A percentile compares a stretch with the other conserved stretches of the same genome.
These are phyloP conservation scores for Agriopis leucophaearia DNA, from an alignment of 2,888 invertebrate genomes.

Conservation along the genomic window DNA sequence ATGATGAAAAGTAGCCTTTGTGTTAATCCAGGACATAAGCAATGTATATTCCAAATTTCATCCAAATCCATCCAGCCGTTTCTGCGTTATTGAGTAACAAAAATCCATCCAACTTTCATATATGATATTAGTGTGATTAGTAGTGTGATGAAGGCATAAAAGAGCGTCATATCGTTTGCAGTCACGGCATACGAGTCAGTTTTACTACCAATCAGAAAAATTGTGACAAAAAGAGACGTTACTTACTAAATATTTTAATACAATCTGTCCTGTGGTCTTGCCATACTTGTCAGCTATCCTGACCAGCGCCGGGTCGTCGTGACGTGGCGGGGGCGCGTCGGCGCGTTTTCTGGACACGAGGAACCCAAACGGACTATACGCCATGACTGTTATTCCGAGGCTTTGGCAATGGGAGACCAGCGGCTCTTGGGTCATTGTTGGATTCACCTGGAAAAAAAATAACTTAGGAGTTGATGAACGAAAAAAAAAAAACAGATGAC, in stretches of 20 bases:
- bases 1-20: too few species aligned
- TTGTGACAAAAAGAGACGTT: background rate
- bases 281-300: slow-evolving; percentile 87
- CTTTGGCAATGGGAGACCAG: slow-evolving; percentile 89
- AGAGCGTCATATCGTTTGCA: too few species aligned
- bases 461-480: background rate
- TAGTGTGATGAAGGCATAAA: too few species aligned
- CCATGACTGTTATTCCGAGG: slow-evolving; percentile 88
- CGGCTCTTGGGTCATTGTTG: slow-evolving; percentile 90
- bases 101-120: too few species aligned
- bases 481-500: background rate
- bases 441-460: slow-evolving; percentile 82
- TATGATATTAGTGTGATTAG: too few species aligned
- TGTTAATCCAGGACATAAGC: too few species aligned
- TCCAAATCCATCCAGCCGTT: too few species aligned
- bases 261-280: slow-evolving; percentile 88
- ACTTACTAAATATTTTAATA: slow-evolving; percentile 89
- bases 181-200: too few species aligned
- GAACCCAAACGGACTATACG: slow-evolving; percentile 90
- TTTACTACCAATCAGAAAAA: too few species aligned
- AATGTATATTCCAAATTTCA: too few species aligned
- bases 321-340: slow-evolving; percentile 72
- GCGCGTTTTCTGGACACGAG: slow-evolving; percentile 60
- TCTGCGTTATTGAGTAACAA: too few species aligned
- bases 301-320: slow-evolving; percentile 85